A percentile compares a stretch with the other conserved stretches of the same genome.
These are phyloP conservation scores for Lepidochrysops patricia DNA, from an alignment of 2,888 invertebrate species.

Conservation along the genomic window DNA sequence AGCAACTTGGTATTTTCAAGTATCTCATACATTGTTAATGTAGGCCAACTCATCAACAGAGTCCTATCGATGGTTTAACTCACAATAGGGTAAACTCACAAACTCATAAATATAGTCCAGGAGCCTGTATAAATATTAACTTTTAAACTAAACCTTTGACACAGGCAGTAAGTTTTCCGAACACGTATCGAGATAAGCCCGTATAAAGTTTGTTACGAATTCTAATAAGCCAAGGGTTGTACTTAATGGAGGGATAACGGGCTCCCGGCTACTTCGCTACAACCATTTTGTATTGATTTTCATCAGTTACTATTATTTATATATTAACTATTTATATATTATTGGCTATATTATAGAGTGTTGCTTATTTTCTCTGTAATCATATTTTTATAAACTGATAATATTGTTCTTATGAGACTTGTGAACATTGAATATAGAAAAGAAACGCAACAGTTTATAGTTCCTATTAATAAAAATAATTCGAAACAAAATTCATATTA, in stretches of 20 bases:
- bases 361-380: too few relatives aligned
- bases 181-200: constrained; percentile 52
- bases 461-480: too few relatives aligned
- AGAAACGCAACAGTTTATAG: too few relatives aligned
- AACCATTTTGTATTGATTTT: neutral
- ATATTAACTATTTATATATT: too few relatives aligned
- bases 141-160: constrained; percentile 16
- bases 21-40: too few relatives aligned
- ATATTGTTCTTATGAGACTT: too few relatives aligned
- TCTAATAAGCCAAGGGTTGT: constrained; percentile 51
- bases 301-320: neutral
- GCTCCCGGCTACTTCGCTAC: neutral
- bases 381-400: too few relatives aligned
- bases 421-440: too few relatives aligned
- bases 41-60: neutral
- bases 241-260: constrained; percentile 30
- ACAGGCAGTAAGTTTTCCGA: constrained; percentile 24
- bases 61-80: neutral
- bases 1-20: too few relatives aligned
- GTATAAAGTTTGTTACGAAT: constrained; percentile 58
- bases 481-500: too few relatives aligned
- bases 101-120: neutral
- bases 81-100: neutral
- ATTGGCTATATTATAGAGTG: too few relatives aligned
- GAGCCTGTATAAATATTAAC: constrained; percentile 9